Percentiles rank a stretch among this genome's conserved stretches.
phyloP scores from a whole-genome alignment of 2,888 invertebrate genomes.

The Polydrusus cervinus region DNA sequence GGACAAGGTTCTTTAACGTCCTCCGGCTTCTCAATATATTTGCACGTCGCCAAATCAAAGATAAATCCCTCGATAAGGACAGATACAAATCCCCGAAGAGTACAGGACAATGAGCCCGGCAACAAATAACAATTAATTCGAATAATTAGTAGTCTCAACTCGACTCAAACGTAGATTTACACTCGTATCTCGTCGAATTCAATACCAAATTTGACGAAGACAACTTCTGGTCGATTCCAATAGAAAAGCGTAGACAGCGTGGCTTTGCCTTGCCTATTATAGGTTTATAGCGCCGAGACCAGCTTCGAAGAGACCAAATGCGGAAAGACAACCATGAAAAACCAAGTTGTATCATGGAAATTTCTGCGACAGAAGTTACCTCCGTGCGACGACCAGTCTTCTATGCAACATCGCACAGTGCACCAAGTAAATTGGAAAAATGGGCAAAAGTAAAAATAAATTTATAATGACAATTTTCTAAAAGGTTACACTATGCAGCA shows the following conservation, averaged over 20 bases:
- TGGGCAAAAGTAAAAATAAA: background rate
- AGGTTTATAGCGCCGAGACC: constrained; percentile 66
- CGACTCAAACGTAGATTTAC: constrained; percentile 68
- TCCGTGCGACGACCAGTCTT: constrained; percentile 32
- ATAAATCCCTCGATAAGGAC: constrained; percentile 52
- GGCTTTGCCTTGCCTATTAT: constrained; percentile 71
- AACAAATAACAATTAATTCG: constrained; percentile 70
- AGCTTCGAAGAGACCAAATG: constrained; percentile 67
- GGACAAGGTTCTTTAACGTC: constrained; percentile 49
- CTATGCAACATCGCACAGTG: constrained; percentile 12
- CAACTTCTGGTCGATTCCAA: constrained; percentile 68
- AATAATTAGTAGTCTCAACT: constrained; percentile 70
- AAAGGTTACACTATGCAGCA: no score
- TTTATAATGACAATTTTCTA: no score
- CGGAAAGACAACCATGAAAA: constrained; percentile 67
- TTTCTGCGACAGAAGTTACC: constrained; percentile 60
- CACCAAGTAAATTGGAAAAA: background rate
- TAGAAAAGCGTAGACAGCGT: constrained; percentile 71
- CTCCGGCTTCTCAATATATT: constrained; percentile 46
- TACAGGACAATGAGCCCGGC: constrained; percentile 59
- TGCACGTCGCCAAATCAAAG: constrained; percentile 50
- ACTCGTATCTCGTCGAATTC: constrained; percentile 65
- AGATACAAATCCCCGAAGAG: constrained; percentile 53
- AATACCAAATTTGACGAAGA: constrained; percentile 72
- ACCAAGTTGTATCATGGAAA: constrained; percentile 69